Evolutionary conservation across 2,888 invertebrate genomes (phyloP), one percentile per base, ranked within the genome.

Genomic region (Chrysodeixis includens): DNA sequence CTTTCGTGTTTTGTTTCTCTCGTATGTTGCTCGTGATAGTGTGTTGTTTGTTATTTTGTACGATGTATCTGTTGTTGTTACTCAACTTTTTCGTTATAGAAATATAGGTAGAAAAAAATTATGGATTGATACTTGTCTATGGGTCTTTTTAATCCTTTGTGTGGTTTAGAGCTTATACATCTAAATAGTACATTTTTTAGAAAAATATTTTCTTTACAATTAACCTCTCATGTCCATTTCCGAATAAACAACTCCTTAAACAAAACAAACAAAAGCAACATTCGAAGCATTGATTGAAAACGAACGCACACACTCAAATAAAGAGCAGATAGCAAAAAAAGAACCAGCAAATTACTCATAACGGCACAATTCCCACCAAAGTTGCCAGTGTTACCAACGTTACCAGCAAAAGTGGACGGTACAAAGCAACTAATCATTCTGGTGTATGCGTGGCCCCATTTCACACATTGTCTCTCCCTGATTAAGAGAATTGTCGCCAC

Each of bases 401-500:
- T 26, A 82, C 66, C 85, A 90, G 88, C 90, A 91, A 92, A 92
- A 92, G 91, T 91, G 89, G 88, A 89, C 88, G 90, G 74, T 82
- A 90, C 90, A 90, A 90, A 90, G 89, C 88, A 85, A 84, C 90
- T 92, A 94, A 95, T 94, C 94, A 93, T 88, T 85, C 89, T 87
- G 87, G 89, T 91, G 90, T 90, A 90, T 93, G 92, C 91, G 92
- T 94, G 94, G 93, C 94, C 94, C 88, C 90, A 88, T 95, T 95
- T 90, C 90, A 86, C 87, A 92, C 93, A 94, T 91, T 94, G 94
- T 94, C 93, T 93, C 91, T 79, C 86, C 80, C 87, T 95, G 94
- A 95, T 95, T 94, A 95, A 95, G 94, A 93, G 94, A 93, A 95
- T 95, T 95, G 94, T 95, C 94, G 94, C 93, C 92, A 86, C 85